These are phyloP conservation scores for Trachymyrmex cornetzi DNA, from an alignment of 1,140 invertebrate species.

Conservation along the genomic window DNA sequence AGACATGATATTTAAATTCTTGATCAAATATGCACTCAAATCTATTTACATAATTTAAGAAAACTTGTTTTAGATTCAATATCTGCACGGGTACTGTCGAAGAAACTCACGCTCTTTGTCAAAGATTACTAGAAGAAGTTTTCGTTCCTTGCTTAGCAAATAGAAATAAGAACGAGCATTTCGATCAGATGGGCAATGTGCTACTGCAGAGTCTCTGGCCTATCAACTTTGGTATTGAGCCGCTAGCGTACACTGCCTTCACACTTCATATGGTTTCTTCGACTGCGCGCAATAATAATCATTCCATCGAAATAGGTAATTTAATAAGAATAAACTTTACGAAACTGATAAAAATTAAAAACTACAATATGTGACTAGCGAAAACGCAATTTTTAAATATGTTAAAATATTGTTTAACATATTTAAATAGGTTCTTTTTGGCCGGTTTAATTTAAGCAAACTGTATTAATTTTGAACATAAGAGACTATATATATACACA, in stretches of 20 bases:
- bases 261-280: conserved; percentile 80
- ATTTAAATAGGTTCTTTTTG: too few relatives aligned
- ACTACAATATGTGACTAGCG: neutral
- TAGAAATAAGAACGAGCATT: conserved; percentile 71
- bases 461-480: conserved; percentile 10
- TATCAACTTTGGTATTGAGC: conserved; percentile 83
- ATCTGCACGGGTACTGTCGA: conserved; percentile 83
- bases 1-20: neutral
- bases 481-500: neutral
- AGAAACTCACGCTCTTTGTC: conserved; percentile 82
- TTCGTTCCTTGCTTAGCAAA: conserved; percentile 80
- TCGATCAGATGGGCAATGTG: conserved; percentile 80
- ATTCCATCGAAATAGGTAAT: conserved; percentile 80
- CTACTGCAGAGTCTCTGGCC: conserved; percentile 84
- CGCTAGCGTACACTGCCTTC: conserved; percentile 83
- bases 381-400: neutral
- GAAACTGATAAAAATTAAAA: neutral
- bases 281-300: conserved; percentile 82
- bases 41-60: neutral
- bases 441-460: conserved; percentile 27
- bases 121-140: conserved; percentile 82
- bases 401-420: too few relatives aligned
- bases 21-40: neutral
- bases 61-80: conserved; percentile 84
- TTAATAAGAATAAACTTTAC: neutral